Base-by-base conservation (phyloP, 2,113 vertebrate genomes). In the Malurus alboscapulatus region DNA sequence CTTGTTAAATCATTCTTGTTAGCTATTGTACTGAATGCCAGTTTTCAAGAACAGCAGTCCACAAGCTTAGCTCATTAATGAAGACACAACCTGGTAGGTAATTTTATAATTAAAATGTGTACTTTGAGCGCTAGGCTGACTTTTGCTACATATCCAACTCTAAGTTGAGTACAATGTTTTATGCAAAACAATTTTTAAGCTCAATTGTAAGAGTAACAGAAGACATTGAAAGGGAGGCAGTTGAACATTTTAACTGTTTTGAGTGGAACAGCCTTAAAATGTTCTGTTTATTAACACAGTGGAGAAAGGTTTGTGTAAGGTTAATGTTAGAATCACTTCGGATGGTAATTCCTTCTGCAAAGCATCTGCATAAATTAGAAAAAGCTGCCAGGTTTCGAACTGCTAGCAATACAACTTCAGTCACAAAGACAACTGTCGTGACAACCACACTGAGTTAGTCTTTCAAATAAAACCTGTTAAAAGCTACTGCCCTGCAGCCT, bases 401-500 rank as follows among this genome's bases (percentile, higher is more conserved):
- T 98, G 98, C 96, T 97, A 97, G 95, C 97, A 97, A 96, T 96
- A 97, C 95, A 96, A 30, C 66, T 93, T 93, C 78, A 81, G 97
- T 97, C 97, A 96, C 97, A 97, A 97, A 97, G 96, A 97, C 96
- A 97, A 97, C 97, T 97, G 95, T 97, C 87, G 84, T 98, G 98
- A 98, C 97, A 97, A 97, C 95, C 97, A 94, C 95, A 96, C 92
- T n/a, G 78, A 97, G 96, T 97, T 94, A 97, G 97, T 97, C 96
- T 98, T 98, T 97, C 96, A 97, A 97, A 97, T 97, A 96, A 97
- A 97, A 98, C 94, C 97, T 97, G 97, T 97, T 97, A 97, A 97
- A 98, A 97, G 94, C 96, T 97, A 94, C 97, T 97, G 96, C 95
- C 95, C 97, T 97, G 93, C 96, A 97, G 92, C 97, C 96, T 97